Conservation (phyloP, 2,888 invertebrate species). For the Frankliniella intonsa region DNA sequence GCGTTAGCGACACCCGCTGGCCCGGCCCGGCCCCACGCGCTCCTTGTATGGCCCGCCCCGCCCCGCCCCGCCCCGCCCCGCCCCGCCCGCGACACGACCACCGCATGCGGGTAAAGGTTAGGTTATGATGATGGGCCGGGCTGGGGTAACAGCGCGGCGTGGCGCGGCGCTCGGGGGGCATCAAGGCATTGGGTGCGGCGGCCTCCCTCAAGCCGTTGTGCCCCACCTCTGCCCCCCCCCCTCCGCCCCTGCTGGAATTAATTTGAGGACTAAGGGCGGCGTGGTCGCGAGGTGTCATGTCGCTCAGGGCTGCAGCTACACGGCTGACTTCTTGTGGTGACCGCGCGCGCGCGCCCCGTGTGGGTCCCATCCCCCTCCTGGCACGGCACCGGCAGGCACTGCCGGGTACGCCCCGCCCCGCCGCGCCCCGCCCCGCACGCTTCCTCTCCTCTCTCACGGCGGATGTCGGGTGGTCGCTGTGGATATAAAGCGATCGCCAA, state of each 20-base stretch:
- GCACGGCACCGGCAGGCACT: background rate
- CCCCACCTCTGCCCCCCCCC: no score
- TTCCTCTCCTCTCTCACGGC: background rate
- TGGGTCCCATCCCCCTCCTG: background rate
- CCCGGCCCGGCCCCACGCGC: background rate
- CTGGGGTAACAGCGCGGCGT: background rate
- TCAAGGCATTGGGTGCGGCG: no score
- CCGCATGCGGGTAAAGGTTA: background rate
- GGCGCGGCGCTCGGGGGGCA: background rate
- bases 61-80: background rate
- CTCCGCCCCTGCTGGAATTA: conserved; percentile 1
- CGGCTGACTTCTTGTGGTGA: background rate
- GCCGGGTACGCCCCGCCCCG: background rate
- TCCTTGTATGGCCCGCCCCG: no score
- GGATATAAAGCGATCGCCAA: conserved; percentile 13
- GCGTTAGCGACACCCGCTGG: conserved; percentile 1
- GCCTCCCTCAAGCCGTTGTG: no score
- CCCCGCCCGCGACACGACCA: no score
- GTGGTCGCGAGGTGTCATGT: background rate
- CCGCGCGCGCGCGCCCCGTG: background rate
- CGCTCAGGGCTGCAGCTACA: background rate
- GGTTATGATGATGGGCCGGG: background rate
- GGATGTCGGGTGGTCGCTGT: conserved; percentile 11
- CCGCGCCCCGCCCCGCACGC: background rate
- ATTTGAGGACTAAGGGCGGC: background rate